phyloP scores from a whole-genome alignment of 1,140 invertebrate species.

The Scaptomyza montana region DNA sequence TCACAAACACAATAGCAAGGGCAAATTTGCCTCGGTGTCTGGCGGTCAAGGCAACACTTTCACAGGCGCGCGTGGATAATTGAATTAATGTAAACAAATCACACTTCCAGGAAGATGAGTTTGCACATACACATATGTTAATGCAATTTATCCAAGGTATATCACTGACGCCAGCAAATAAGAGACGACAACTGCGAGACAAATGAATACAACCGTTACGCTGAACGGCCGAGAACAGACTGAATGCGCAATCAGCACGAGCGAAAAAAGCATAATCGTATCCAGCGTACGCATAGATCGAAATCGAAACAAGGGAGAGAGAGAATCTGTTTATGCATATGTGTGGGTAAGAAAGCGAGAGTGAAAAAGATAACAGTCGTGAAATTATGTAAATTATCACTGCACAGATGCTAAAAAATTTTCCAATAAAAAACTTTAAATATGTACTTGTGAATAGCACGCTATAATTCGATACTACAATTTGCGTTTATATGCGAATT shows the following conservation, averaged over 20 bases:
- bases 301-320: constrained; percentile 29
- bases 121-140: constrained; percentile 33
- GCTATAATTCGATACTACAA: too few species aligned
- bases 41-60: constrained; percentile 42
- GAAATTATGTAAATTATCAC: constrained; percentile 13
- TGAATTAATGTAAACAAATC: constrained; percentile 44
- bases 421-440: background rate
- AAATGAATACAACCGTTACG: constrained; percentile 49
- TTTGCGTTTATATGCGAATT: too few species aligned
- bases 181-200: background rate
- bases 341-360: constrained; percentile 18
- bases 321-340: constrained; percentile 3
- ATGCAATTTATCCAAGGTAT: constrained; percentile 50
- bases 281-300: constrained; percentile 29
- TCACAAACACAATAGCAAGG: constrained; percentile 28
- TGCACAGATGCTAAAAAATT: background rate
- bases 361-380: constrained; percentile 5
- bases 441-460: too few species aligned
- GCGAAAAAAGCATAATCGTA: constrained; percentile 40
- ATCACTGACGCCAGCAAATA: constrained; percentile 17
- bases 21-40: constrained; percentile 25
- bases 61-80: constrained; percentile 30
- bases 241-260: constrained; percentile 41
- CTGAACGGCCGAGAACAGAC: constrained; percentile 58
- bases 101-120: constrained; percentile 15